Evolutionary conservation across 1,140 invertebrate genomes (phyloP), one percentile per base, ranked within the genome.

Genomic region (Achatina immaculata): DNA sequence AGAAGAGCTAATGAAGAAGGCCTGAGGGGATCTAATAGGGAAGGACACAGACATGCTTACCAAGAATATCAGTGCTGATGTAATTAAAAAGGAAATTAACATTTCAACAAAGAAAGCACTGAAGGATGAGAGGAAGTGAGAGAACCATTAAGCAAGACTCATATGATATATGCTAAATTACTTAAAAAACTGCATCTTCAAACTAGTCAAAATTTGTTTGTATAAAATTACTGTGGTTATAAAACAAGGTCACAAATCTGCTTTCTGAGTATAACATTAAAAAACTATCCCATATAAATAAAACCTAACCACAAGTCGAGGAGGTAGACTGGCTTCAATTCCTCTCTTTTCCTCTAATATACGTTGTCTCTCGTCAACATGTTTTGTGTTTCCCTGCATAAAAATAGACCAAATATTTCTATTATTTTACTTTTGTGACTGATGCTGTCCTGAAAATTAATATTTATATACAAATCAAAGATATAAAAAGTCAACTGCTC

Each of bases 251-350:
- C 11, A 24, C 48, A 51, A 14, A 51, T 14, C 48, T 51, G 48
- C 11, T 14, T 51, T 51, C 24, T 11, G 24, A 14, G 48, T 19
- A 11, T 11, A 66, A 66, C 9, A 11, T 24, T 21, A 36, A 40
- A 21, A 34, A 71, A 14, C 14, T 38, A 71, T 36, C 4, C 11
- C 7, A 19, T 71, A 11, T 7, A 36, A 71, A 71, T 36, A 7
- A 14, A 34, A 38, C 11, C 14, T 36, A n/a, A 80, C 78, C 78
- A 80, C 78, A 19, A 80, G 68, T 11, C 78, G 65, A n/a, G n/a
- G n/a, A n/a, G n/a, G n/a, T 51, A 68, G 68, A 3, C 0, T 34
- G 3, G 45, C 24, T 36, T 31, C 31, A 38, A 45, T 48, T 7
- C 78, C 78, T 72, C 66, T 71, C 42, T 45, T 48, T 19, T 80